Evolutionary conservation across 2,113 vertebrate genomes (phyloP).

Genomic region (Oreochromis niloticus): DNA sequence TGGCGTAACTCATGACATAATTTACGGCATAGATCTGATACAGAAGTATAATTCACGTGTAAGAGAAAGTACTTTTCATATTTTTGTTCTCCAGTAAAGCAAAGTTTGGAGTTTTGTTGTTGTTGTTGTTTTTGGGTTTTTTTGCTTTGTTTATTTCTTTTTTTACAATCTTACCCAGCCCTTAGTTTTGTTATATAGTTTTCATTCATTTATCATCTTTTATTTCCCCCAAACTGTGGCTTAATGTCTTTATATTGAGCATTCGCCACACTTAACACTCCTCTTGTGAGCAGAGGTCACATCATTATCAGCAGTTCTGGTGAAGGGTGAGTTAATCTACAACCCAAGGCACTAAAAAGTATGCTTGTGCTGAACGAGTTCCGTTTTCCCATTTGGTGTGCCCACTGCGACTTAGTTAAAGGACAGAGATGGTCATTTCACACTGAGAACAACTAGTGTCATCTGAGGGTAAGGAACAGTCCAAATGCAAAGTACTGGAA

Average conservation of each 20-base stretch:
- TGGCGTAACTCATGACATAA: background rate
- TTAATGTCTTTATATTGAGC: background rate
- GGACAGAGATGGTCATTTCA: background rate
- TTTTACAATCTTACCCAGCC: background rate
- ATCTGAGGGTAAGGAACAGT: background rate
- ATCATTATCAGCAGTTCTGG: background rate
- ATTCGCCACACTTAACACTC: background rate
- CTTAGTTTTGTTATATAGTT: background rate
- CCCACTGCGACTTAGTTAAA: background rate
- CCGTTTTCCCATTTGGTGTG: background rate
- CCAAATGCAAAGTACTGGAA: background rate
- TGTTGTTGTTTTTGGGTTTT: background rate
- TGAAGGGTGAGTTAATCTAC: constrained; percentile 18
- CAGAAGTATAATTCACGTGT: background rate
- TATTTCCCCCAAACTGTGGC: background rate
- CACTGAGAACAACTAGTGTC: background rate
- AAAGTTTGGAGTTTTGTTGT: rapidly evolving
- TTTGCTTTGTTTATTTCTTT: background rate
- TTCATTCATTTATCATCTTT: background rate
- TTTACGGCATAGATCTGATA: background rate
- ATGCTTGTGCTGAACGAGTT: background rate
- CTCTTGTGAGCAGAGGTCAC: background rate
- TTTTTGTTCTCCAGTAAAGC: background rate
- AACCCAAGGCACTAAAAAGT: background rate
- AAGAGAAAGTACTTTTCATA: background rate